phyloP scores from a whole-genome alignment of 2,113 vertebrate genomes.

The Psophia crepitans region DNA sequence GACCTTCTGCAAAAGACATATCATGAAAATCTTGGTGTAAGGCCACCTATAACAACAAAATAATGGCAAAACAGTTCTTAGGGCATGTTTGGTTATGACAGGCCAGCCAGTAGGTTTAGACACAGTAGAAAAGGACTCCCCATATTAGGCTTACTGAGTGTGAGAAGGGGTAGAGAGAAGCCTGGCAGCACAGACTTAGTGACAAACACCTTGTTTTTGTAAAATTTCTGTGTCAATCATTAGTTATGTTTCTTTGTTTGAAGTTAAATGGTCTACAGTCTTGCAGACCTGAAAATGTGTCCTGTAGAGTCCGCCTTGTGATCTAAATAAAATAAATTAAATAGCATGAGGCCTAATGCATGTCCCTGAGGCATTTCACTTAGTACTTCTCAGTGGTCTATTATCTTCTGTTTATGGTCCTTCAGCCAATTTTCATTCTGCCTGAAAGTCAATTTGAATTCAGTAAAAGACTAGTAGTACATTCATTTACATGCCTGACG shows the following conservation, averaged over 20 bases:
- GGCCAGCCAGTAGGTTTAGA: background rate
- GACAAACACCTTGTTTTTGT: background rate
- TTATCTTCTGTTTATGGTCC: slow-evolving; percentile 2
- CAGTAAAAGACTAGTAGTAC: background rate
- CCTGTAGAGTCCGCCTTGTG: background rate
- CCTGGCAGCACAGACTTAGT: background rate
- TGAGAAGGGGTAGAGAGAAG: background rate
- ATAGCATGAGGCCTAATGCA: background rate
- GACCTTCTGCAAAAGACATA: background rate
- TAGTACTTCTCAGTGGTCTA: background rate
- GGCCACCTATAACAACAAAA: background rate
- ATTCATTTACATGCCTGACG: background rate
- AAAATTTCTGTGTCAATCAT: background rate
- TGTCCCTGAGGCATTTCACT: background rate
- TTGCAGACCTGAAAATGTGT: background rate
- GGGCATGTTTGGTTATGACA: background rate
- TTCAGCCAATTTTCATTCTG: background rate
- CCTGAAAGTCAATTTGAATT: slow-evolving; percentile 7
- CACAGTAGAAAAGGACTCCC: background rate
- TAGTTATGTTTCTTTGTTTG: background rate
- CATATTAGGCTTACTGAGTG: background rate
- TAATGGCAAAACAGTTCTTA: background rate
- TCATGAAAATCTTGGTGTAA: background rate
- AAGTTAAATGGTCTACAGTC: background rate
- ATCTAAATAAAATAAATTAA: slow-evolving; percentile 3